Base-by-base conservation (phyloP, 2,797 vertebrate genomes). In the Mormyrops boulengeri region DNA sequence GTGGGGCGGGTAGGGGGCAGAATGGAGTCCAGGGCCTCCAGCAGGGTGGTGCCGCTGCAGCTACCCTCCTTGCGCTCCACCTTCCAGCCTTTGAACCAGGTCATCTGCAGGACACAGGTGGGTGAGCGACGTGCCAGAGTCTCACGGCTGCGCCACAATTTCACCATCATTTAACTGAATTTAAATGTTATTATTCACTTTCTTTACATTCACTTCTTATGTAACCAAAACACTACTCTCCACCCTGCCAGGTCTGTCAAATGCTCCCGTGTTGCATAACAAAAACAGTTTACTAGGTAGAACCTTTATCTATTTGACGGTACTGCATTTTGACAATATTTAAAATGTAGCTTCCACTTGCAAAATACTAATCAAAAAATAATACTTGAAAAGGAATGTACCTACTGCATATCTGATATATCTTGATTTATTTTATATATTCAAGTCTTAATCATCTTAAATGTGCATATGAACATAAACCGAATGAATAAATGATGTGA, bases 31-130 rank as follows among this genome's bases (percentile, higher is more conserved):
- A 95, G 92, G 49, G 93, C 93, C 34, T 94, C 93, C 90, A 94
- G 91, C 4, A 95, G 93, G 57, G 94, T 95, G 4, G 52, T 66
- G 2, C 94, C 94, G 4, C 0, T 91, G 87, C 90, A 86, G 19
- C 85, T 89, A 0, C 94, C 94, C 90, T 94, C 92, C 89, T 94
- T 95, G 30, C 94, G 93, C 86, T 95, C 94, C 14, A 95, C 60
- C 88, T 93, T 92, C 94, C 94, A 95, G 6, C 92, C 93, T 88
- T 95, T 95, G 91, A 95, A 95, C 94, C 94, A 95, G 50, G 9
- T 2, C 94, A 95, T 95, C 94, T 95, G 90, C 57, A 90, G 80
- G 66, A 41, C 12, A 19, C 17, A 66, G 34, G 38, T 30, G 62
- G 3, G 53, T 82, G 41, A 38, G 38, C 6, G 14, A 87, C 3